Evolutionary conservation across 2,113 vertebrate species (phyloP).

Genomic region (Elachura formosa): DNA sequence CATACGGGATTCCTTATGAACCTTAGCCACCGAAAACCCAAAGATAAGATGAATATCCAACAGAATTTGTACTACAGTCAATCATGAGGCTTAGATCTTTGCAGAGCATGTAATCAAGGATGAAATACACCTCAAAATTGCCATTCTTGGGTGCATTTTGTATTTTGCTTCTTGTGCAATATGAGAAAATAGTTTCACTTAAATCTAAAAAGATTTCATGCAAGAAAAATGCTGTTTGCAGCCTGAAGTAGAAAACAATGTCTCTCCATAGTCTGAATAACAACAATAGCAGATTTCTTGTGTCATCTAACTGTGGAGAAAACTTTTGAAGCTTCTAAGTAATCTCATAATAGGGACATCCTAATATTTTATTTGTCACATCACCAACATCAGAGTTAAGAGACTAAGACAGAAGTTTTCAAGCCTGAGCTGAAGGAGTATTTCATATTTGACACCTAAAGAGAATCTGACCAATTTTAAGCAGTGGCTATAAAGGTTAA

Average conservation of each 20-base stretch:
- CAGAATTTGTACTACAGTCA: neutral
- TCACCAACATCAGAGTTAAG: neutral
- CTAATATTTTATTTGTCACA: neutral
- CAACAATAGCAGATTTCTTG: neutral
- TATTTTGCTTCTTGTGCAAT: neutral
- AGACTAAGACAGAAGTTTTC: neutral
- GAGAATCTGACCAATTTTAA: neutral
- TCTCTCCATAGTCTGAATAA: neutral
- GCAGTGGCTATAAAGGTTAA: neutral
- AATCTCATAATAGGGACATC: neutral
- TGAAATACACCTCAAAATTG: neutral
- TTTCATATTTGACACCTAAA: neutral
- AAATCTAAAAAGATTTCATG: neutral
- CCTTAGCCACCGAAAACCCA: neutral
- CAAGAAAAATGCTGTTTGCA: neutral
- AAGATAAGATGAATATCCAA: neutral
- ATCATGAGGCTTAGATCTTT: neutral
- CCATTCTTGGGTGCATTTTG: neutral
- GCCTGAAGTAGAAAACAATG: neutral
- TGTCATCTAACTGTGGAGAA: neutral
- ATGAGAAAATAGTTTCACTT: neutral
- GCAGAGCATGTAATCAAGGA: neutral
- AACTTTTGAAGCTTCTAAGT: neutral
- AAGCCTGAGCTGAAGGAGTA: neutral
- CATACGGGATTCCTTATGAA: neutral